Conservation (phyloP, 1,140 invertebrate genomes). For the Diachasma alloeum region DNA sequence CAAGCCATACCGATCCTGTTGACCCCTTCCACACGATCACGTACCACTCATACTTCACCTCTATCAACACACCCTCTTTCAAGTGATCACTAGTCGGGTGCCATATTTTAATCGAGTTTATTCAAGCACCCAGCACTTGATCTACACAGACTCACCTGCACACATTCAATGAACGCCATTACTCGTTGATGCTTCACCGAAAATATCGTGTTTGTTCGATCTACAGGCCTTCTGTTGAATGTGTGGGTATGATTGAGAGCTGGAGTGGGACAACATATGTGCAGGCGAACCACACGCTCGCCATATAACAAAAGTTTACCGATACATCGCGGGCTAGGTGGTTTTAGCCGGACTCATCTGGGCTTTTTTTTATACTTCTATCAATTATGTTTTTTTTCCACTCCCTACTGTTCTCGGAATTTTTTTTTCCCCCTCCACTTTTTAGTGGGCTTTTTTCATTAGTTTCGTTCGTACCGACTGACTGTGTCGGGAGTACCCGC, state of each 20-base stretch:
- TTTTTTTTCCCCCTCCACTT: neutral
- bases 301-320: constrained; percentile 3
- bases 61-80: neutral
- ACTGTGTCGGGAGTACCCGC: neutral
- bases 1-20: neutral
- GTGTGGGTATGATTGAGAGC: neutral
- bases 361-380: neutral
- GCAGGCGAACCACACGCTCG: neutral
- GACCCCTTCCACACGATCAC: neutral
- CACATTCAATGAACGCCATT: neutral
- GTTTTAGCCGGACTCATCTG: neutral
- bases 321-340: neutral
- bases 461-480: neutral
- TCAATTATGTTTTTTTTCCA: neutral
- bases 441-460: neutral
- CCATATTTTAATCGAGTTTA: constrained; percentile 3
- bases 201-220: neutral
- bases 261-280: neutral
- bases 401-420: neutral
- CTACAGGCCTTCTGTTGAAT: neutral
- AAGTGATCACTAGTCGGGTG: neutral
- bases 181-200: neutral
- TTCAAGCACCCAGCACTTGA: neutral
- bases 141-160: neutral
- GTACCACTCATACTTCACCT: neutral